These are phyloP conservation scores for Taxidea taxus DNA, from an alignment of 2,113 vertebrate species.

Conservation along the genomic window DNA sequence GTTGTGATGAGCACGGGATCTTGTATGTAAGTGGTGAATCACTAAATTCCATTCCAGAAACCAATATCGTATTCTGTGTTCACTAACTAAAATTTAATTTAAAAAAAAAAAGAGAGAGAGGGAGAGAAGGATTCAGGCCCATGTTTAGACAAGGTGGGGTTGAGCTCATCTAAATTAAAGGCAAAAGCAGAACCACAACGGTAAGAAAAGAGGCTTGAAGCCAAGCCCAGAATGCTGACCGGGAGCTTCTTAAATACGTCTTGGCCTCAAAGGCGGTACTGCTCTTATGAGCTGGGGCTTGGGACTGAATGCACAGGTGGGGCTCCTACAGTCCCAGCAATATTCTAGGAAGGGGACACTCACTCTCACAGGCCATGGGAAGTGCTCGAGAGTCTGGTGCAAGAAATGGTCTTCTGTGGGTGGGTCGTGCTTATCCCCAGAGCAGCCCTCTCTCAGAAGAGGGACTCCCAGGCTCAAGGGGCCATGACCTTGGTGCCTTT, in stretches of 20 bases:
- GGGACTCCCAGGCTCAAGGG: background rate
- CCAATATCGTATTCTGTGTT: background rate
- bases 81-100: background rate
- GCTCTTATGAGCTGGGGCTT: background rate
- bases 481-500: background rate
- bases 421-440: background rate
- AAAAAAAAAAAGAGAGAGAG: background rate
- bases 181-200: background rate
- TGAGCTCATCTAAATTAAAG: background rate
- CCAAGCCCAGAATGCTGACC: background rate
- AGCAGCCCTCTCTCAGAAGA: background rate
- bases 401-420: background rate
- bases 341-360: background rate
- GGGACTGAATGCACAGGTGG: background rate
- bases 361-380: background rate
- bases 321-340: background rate
- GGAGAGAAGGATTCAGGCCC: background rate
- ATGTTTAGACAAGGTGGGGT: background rate
- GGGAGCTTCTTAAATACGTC: background rate
- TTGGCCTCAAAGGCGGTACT: background rate
- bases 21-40: background rate
- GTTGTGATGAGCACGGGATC: background rate
- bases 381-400: background rate
- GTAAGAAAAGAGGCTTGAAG: background rate
- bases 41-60: background rate